Percentiles rank a stretch among this genome's conserved stretches.
phyloP scores from a whole-genome alignment of 2,797 vertebrate species.

The Pseudopleuronectes americanus region DNA sequence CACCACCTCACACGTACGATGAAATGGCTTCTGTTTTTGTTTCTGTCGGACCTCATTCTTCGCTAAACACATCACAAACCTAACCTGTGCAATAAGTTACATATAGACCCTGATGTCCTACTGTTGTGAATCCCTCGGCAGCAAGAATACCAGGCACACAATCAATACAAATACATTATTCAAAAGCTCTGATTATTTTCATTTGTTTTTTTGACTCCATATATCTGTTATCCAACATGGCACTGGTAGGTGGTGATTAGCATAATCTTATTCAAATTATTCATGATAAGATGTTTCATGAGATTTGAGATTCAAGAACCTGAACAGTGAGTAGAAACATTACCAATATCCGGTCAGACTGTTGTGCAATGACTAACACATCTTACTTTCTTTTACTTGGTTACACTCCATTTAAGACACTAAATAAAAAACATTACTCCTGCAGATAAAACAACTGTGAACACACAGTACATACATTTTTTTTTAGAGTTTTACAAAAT shows the following conservation, averaged over 20 bases:
- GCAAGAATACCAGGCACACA: slow-evolving; percentile 7
- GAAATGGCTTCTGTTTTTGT: background rate
- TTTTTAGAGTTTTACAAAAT: too few species aligned
- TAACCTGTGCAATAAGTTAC: background rate
- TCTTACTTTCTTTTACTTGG: background rate
- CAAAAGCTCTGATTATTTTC: slow-evolving; percentile 22
- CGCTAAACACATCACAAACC: background rate
- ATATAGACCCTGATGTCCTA: too few species aligned
- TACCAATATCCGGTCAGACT: background rate
- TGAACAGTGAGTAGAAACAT: slow-evolving; percentile 3
- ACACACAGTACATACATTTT: too few species aligned
- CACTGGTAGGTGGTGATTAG: slow-evolving; percentile 39
- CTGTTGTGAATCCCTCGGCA: background rate
- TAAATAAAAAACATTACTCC: too few species aligned
- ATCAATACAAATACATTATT: slow-evolving; percentile 15
- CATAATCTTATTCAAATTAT: slow-evolving; percentile 46
- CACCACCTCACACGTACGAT: background rate
- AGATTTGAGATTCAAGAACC: background rate
- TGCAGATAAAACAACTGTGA: too few species aligned
- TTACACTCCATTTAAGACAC: too few species aligned
- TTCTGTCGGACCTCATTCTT: background rate
- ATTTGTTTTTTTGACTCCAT: background rate
- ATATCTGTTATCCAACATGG: slow-evolving; percentile 33
- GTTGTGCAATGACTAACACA: background rate
- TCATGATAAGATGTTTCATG: slow-evolving; percentile 18